Evolutionary conservation across 2,113 vertebrate genomes (phyloP), one percentile per base, ranked within the genome.

Genomic region (Spheniscus mendiculus): DNA sequence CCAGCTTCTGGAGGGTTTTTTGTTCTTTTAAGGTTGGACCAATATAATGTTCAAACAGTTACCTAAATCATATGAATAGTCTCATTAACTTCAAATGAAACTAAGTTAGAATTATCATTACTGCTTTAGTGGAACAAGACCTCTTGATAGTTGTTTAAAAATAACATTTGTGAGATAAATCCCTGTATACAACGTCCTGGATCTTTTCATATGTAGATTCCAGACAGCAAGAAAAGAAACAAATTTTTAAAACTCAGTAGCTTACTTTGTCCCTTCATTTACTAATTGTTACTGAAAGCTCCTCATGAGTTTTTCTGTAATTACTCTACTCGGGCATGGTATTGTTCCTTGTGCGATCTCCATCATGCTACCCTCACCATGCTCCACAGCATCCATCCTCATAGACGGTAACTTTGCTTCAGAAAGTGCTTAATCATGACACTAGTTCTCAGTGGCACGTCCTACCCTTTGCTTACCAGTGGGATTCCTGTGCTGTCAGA

Each of bases 291-390:
- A 58, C 25, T 47, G 42, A 72, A 78, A 85, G 9, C 3, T 42
- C 58, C 22, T 59, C 38, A 62, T 0, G 2, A 2, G 1, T 47
- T 83, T 87, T 84, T 56, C 29, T 16, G 19, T 22, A 91, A 66
- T 78, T 89, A 42, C 13, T 78, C 16, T 27, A 40, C 36, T 44
- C 56, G 32, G 38, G 13, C 32, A 65, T 16, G 10, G 9, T 18
- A 36, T 59, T 47, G 4, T 6, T 81, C 16, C 10, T 62, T 47
- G 6, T 18, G 32, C 0, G 0, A 38, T 36, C 38, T 38, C 4
- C 34, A 21, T 19, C 38, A 6, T 16, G 8, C 4, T 42, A 10
- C 22, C 38, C 26, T 86, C n/a, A 55, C 25, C 26, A 23, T 4
- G 5, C 10, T 65, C 25, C 36, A 32, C 30, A 79, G 4, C 14